These are phyloP conservation scores for Mesembrinibis cayennensis DNA, from an alignment of 2,113 vertebrate species.

Conservation along the genomic window DNA sequence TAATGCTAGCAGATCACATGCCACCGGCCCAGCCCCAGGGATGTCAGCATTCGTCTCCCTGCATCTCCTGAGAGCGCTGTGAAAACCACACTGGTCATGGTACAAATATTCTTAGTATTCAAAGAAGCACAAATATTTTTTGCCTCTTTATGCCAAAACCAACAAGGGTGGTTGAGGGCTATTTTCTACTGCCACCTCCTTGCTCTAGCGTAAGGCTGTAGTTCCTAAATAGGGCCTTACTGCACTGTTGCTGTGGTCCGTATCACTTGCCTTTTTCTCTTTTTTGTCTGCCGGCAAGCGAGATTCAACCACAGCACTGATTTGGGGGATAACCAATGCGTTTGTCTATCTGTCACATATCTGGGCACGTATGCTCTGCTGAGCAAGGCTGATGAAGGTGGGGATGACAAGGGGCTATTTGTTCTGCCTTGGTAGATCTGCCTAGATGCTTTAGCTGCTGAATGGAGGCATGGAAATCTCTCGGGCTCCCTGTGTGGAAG, in stretches of 20 bases:
- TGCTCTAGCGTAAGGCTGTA: not conserved
- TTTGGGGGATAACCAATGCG: not conserved
- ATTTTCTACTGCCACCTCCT: not conserved
- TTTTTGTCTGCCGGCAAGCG: not conserved
- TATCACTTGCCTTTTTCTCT: not conserved
- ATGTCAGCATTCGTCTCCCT: not conserved
- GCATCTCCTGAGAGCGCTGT: not conserved
- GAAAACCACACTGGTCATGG: not conserved
- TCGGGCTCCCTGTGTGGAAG: not conserved
- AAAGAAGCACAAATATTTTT: conserved; percentile 14
- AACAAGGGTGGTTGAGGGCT: not conserved
- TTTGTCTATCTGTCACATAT: not conserved
- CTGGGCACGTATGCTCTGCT: not conserved
- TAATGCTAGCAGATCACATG: too few relatives aligned
- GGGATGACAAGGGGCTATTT: not conserved
- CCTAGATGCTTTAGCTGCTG: not conserved
- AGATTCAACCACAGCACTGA: not conserved
- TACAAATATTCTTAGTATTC: not conserved
- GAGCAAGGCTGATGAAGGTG: not conserved
- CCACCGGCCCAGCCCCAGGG: not conserved
- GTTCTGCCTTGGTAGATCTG: not conserved
- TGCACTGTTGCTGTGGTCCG: not conserved
- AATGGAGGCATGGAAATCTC: not conserved
- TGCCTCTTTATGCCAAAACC: conserved; percentile 11
- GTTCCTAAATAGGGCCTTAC: not conserved